phyloP scores from a whole-genome alignment of 2,113 vertebrate species.

The Sapayoa aenigma region DNA sequence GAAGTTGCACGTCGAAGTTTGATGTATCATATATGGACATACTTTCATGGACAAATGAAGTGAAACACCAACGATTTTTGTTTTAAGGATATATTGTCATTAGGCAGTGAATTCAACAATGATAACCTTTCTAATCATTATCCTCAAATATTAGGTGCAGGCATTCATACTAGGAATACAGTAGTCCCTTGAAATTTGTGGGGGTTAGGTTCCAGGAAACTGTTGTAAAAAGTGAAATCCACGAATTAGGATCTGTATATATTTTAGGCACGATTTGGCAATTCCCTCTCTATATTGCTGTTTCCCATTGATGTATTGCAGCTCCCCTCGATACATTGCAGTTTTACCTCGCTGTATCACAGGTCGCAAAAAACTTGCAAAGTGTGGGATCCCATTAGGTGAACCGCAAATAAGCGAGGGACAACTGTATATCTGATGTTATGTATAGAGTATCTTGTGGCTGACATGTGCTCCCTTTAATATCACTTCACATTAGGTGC shows the following conservation, averaged over 20 bases:
- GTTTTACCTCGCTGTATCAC: too few relatives aligned
- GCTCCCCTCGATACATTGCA: too few relatives aligned
- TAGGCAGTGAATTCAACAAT: background rate
- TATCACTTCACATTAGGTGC: background rate
- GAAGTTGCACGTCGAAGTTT: background rate
- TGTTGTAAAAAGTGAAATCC: too few relatives aligned
- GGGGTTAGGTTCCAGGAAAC: too few relatives aligned
- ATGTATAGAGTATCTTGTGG: background rate
- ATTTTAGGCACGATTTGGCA: too few relatives aligned
- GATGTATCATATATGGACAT: background rate
- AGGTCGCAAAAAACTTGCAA: too few relatives aligned
- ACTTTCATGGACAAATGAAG: background rate
- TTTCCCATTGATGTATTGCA: too few relatives aligned
- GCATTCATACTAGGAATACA: background rate
- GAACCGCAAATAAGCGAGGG: too few relatives aligned
- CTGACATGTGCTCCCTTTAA: background rate
- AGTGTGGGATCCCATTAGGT: too few relatives aligned
- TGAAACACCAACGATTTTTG: background rate
- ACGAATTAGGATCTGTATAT: too few relatives aligned
- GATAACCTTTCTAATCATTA: background rate
- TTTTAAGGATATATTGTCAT: background rate
- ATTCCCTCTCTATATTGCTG: too few relatives aligned
- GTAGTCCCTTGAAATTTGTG: too few relatives aligned
- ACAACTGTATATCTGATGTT: background rate
- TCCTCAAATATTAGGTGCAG: background rate